These are phyloP conservation scores for Ara ararauna DNA, from an alignment of 2,797 vertebrate species.

Conservation along the genomic window DNA sequence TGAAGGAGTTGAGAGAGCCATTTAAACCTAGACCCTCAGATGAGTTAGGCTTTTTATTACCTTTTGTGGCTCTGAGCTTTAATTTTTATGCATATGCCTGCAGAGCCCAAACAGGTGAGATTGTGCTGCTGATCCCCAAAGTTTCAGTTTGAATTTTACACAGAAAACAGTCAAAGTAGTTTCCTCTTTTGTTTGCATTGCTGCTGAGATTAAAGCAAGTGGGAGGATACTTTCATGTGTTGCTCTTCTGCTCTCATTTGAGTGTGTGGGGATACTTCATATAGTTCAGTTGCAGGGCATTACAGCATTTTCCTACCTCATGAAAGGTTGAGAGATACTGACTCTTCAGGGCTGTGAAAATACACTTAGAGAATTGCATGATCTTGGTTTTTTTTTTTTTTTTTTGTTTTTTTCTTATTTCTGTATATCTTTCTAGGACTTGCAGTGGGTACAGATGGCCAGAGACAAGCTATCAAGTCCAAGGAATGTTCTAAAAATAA, in stretches of 20 bases:
- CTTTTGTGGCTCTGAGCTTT: not conserved
- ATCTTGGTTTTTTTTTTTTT: not conserved
- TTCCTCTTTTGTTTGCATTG: not conserved
- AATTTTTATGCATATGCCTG: accelerated
- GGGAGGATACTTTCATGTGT: accelerated
- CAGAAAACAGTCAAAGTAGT: not conserved
- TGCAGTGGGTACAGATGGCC: not conserved
- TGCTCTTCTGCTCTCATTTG: not conserved
- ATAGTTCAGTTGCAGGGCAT: not conserved
- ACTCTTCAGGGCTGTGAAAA: not conserved
- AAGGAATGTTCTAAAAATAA: conserved; percentile 11
- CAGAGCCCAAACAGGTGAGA: not conserved
- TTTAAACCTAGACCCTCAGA: not conserved
- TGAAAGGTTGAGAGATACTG: not conserved
- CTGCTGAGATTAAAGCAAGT: not conserved
- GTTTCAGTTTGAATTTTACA: not conserved
- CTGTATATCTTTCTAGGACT: not conserved
- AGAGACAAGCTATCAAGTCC: not conserved
- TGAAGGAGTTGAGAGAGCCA: not conserved
- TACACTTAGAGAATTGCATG: not conserved
- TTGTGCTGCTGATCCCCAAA: not conserved
- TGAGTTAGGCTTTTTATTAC: not conserved
- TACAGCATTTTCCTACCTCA: not conserved
- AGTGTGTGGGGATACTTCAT: not conserved
- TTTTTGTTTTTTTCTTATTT: not conserved